Evolutionary conservation across 2,888 invertebrate species (phyloP), one percentile per base, ranked within the genome.

Genomic region (Gonocerus acuteangulatus): DNA sequence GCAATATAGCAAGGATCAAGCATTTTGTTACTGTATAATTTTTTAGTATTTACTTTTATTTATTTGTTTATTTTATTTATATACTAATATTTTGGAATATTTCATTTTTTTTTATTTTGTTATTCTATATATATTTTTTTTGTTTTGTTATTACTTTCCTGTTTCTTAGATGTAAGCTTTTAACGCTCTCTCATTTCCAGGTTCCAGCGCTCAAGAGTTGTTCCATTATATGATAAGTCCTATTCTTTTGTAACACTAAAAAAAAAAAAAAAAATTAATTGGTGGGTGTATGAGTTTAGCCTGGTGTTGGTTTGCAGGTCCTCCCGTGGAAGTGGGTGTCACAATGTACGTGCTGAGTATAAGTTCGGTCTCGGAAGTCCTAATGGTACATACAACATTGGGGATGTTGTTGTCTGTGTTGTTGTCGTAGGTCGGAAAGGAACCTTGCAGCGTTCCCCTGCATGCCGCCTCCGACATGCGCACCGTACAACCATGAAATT

Each of bases 331-430:
- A 69, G 80, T 81, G 65, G 79, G 79, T 66, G 78, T 80, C 68
- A 80, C 81, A 68, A 78, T 81, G 74, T 79, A 80, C 74, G 80
- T 81, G 68, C 76, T 80, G 68, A 78, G 78, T 71, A 81, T 81
- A 73, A 78, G 78, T 71, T 79, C 80, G 64, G 79, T 81, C 68
- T 80, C 80, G 67, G 81, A 81, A 77, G 80, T 80, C 67, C 76
- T 79, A 72, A 80, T 80, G 80, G 80, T 80, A 74, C 72, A 62
- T 60, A 51, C 48, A 48, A 64, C 59, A 62, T 54, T 39, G 54
- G 54, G 54, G 54, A 54, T 42, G 39, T n/a, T n/a, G n/a, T n/a
- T 54, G 54, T n/a, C 54, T 42, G 39, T 54, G 54, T 54, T 32
- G 27, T 23, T 47, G 57, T 45, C 32, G 21, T 57, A 36, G n/a